These are phyloP conservation scores for Erebia palarica DNA, from an alignment of 2,888 invertebrate species.

Conservation along the genomic window DNA sequence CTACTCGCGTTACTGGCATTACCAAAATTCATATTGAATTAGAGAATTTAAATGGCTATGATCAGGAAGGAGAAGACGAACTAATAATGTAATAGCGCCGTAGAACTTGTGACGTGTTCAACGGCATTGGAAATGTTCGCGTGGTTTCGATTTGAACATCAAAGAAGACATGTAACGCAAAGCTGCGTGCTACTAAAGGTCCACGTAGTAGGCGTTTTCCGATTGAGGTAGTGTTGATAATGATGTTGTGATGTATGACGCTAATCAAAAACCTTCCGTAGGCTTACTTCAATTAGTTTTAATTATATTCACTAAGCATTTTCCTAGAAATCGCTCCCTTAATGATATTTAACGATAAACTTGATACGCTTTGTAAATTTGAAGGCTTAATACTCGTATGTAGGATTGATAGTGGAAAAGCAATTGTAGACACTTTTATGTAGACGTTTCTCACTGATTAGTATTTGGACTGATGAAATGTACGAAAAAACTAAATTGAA, in stretches of 20 bases:
- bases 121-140: too few species aligned
- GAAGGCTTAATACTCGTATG: conserved; percentile 22
- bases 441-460: neutral
- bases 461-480: neutral
- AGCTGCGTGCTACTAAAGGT: too few species aligned
- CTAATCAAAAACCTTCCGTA: conserved; percentile 38
- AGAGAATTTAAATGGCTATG: neutral
- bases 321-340: conserved; percentile 24
- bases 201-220: conserved; percentile 2
- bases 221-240: neutral
- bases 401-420: conserved; percentile 27
- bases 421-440: conserved; percentile 11
- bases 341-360: conserved; percentile 21
- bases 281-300: conserved; percentile 32
- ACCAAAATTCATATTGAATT: neutral
- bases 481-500: neutral
- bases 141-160: too few species aligned
- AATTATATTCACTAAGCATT: conserved; percentile 22
- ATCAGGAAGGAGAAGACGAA: neutral
- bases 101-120: too few species aligned
- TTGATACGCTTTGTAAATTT: conserved; percentile 37
- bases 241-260: neutral
- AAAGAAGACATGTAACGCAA: neutral
- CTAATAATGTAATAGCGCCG: neutral
- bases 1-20: neutral